Base-by-base conservation (phyloP, 2,797 vertebrate genomes). In the Danionella dracula region DNA sequence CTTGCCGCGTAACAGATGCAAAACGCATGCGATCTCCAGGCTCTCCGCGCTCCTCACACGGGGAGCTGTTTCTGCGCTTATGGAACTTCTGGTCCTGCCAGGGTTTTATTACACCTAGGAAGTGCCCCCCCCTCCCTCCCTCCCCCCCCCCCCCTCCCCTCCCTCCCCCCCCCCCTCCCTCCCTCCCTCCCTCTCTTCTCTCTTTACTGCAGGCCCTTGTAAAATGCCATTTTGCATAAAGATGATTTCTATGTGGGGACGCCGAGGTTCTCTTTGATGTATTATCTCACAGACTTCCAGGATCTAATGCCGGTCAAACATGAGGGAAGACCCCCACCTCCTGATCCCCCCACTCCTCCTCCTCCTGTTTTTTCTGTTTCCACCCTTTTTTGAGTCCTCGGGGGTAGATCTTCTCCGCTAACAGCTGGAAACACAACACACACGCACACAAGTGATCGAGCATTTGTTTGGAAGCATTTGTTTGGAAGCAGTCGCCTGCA, bases 241-340 rank as follows among this genome's bases (percentile, higher is more conserved):
- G 76, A 79, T 74, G 73, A 79, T 75, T 57, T 35, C 76, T 78
- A 67, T 63, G 82, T 81, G 83, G 76, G 78, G 72, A 81, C 83
- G 71, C 74, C n/a, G n/a, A n/a, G 65, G 72, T 75, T 81, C 71
- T 79, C 71, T n/a, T 89, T 90, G 85, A 89, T 89, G 84, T 84
- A 84, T 90, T 89, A 88, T 88, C 87, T 84, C 48, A 60, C 81
- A 84, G 82, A 82, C 82, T 83, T 87, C 79, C 85, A 87, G 79
- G 76, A 79, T 75, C 76, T 87, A 86, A 87, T 88, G 85, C 79
- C 71, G 75, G 81, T 73, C 76, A 80, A 82, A 21, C 67, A 58
- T 68, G 6, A 27, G 23, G 23, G 6, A 27, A 27, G 23, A 3
- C 23, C 23, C 6, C n/a, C n/a, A n/a, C n/a, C n/a, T n/a, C n/a